These are phyloP conservation scores for Microchirus variegatus DNA, from an alignment of 2,797 vertebrate genomes.

Conservation along the genomic window DNA sequence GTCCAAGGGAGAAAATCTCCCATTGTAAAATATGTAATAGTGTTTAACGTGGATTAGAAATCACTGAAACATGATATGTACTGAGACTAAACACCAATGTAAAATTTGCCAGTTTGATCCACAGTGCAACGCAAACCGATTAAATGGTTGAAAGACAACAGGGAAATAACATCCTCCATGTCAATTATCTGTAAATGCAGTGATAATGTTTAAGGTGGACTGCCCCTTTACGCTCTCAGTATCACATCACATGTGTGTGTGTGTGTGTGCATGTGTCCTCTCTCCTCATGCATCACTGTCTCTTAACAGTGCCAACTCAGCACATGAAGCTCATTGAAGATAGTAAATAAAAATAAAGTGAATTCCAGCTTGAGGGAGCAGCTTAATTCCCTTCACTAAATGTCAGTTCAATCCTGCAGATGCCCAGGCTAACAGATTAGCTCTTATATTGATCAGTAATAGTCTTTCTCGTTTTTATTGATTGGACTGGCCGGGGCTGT, in stretches of 20 bases:
- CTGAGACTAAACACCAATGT: too few relatives aligned
- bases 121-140: too few relatives aligned
- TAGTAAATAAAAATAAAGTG: conserved; percentile 48
- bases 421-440: conserved; percentile 39
- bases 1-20: too few relatives aligned
- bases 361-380: conserved; percentile 19
- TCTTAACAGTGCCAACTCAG: conserved; percentile 36
- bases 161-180: too few relatives aligned
- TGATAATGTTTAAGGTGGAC: too few relatives aligned
- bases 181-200: too few relatives aligned
- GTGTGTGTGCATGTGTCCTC: conserved; percentile 13
- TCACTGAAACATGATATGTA: too few relatives aligned
- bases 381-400: conserved; percentile 35
- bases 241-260: conserved; percentile 1
- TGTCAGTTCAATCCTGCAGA: conserved; percentile 18
- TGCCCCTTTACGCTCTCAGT: too few relatives aligned
- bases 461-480: conserved; percentile 36
- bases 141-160: too few relatives aligned
- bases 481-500: conserved; percentile 16
- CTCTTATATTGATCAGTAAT: conserved; percentile 48
- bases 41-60: too few relatives aligned
- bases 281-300: conserved; percentile 27
- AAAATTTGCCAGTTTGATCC: too few relatives aligned
- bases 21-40: too few relatives aligned
- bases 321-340: conserved; percentile 29